Base-by-base conservation (phyloP, 2,113 vertebrate genomes). In the Bostrychus sinensis region DNA sequence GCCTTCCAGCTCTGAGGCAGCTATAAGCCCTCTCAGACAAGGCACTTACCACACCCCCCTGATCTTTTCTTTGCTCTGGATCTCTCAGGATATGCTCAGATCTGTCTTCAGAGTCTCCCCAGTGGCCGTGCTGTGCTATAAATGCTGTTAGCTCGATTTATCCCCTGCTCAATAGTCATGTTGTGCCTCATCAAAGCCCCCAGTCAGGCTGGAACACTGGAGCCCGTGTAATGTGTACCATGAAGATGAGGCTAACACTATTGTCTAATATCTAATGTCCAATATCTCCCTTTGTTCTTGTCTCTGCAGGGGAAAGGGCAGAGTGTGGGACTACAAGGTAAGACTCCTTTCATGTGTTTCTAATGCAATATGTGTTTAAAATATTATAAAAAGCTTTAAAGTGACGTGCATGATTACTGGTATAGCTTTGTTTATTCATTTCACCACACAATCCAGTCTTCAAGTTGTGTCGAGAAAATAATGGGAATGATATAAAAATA, bases 321-420 rank as follows among this genome's bases (percentile, higher is more conserved):
- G 96, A 99, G 62, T 98, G 96, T 0, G 97, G 97, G 73, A 99
- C 96, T 16, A 98, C 96, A 78, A 98, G 97, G 97, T 99, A 92
- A 93, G 94, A 74, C 56, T n/a, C 14, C 36, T 72, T 55, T 68
- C 43, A 66, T 16, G 48, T 20, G 30, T 58, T 56, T 62, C 48
- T 66, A 30, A 72, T 66, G 42, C 9, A 7, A n/a, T n/a, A n/a
- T 43, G 38, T 16, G 17, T 53, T 56, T 75, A 16, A 34, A 11
- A 7, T 26, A 37, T 42, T 13, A 63, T n/a, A n/a, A n/a, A n/a
- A n/a, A n/a, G n/a, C n/a, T n/a, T n/a, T n/a, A n/a, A n/a, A n/a
- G n/a, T n/a, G n/a, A n/a, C n/a, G n/a, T n/a, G n/a, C n/a, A n/a
- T n/a, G n/a, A n/a, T n/a, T n/a, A n/a, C n/a, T n/a, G n/a, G n/a